Percentiles rank a stretch among this genome's conserved stretches.
These are phyloP conservation scores for Acipenser oxyrinchus DNA, from an alignment of 2,797 vertebrate genomes.

Conservation along the genomic window DNA sequence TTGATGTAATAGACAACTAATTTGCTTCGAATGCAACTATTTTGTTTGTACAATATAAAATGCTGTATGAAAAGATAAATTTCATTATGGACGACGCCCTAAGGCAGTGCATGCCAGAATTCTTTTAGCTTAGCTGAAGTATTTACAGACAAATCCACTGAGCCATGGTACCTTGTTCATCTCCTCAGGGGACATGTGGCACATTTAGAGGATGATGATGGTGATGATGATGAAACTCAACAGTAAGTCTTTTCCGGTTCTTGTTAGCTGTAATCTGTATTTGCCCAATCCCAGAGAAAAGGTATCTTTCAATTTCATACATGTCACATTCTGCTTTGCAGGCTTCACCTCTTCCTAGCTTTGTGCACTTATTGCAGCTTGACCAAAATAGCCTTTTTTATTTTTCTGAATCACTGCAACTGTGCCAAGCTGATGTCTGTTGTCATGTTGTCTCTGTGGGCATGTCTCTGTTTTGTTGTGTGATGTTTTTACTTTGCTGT, in stretches of 20 bases:
- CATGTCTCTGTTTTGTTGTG: background rate
- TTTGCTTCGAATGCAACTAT: constrained; percentile 40
- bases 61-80: constrained; percentile 26
- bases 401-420: background rate
- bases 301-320: constrained; percentile 14
- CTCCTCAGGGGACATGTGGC: constrained; percentile 92
- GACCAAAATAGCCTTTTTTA: background rate
- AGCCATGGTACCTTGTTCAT: constrained; percentile 51
- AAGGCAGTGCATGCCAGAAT: constrained; percentile 15
- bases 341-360: constrained; percentile 32
- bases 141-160: constrained; percentile 32
- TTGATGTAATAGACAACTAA: constrained; percentile 46
- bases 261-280: constrained; percentile 23
- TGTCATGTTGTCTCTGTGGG: background rate
- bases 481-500: background rate
- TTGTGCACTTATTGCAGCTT: background rate
- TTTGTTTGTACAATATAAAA: constrained; percentile 33
- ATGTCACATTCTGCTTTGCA: constrained; percentile 18
- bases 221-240: constrained; percentile 82
- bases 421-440: background rate
- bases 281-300: background rate
- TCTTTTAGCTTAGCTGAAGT: constrained; percentile 19
- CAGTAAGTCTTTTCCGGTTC: constrained; percentile 72
- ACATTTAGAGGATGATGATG: constrained; percentile 95
- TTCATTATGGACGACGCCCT: constrained; percentile 16